Evolutionary conservation across 2,888 invertebrate species (phyloP).

Genomic region (Sminthurinus aureus): DNA sequence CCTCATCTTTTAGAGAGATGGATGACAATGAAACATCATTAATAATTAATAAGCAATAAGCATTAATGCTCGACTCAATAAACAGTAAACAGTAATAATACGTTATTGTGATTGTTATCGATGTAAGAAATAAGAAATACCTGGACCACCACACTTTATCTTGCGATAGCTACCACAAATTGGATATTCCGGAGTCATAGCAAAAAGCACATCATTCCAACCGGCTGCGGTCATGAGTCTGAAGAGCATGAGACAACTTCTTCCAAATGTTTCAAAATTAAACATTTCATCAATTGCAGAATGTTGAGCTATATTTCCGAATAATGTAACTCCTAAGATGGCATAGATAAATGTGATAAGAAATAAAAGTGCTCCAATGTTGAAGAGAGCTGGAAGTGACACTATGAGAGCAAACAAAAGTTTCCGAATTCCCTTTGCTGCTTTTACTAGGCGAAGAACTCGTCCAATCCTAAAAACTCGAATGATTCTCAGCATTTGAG

Average conservation of each 20-base stretch:
- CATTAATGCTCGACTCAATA: too few species aligned
- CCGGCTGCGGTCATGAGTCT: constrained; percentile 94
- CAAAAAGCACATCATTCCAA: constrained; percentile 95
- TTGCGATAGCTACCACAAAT: constrained; percentile 56
- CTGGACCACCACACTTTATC: constrained; percentile 57
- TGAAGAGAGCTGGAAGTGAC: constrained; percentile 92
- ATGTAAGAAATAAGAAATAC: too few species aligned
- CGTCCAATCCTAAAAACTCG: constrained; percentile 98
- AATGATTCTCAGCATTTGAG: constrained; percentile 64
- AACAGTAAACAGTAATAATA: too few species aligned
- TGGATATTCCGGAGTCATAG: constrained; percentile 74
- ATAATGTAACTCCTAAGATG: too few species aligned
- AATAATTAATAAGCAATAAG: too few species aligned
- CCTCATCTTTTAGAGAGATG: constrained; percentile 65
- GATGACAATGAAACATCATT: too few species aligned
- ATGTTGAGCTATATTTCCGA: constrained; percentile 93
- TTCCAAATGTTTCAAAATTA: constrained; percentile 96
- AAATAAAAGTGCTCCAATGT: constrained; percentile 91
- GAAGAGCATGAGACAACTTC: constrained; percentile 40
- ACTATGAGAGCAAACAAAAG: constrained; percentile 93
- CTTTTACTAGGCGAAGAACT: constrained; percentile 96
- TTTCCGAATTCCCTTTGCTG: constrained; percentile 96
- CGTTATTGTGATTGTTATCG: too few species aligned
- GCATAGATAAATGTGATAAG: constrained; percentile 96
- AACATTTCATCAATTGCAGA: constrained; percentile 92